Conservation (phyloP, 2,113 vertebrate genomes). For the Suncus etruscus region DNA sequence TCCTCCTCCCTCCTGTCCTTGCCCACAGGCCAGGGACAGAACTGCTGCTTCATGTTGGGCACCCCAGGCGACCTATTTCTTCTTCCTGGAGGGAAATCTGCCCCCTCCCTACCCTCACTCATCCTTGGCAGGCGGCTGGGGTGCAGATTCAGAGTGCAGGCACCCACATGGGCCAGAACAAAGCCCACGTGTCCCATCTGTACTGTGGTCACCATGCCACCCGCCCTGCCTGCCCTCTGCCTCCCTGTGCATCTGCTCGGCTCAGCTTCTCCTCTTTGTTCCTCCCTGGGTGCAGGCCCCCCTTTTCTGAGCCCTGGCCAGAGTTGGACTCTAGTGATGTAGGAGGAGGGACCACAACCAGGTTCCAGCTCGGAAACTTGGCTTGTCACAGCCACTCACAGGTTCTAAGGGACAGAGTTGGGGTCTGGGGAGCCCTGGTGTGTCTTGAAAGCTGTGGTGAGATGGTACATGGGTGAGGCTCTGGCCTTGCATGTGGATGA, state of each 20-base stretch:
- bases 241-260: neutral
- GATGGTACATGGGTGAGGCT: no score
- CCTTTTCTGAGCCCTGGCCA: neutral
- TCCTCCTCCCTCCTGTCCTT: neutral
- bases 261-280: conserved; percentile 57
- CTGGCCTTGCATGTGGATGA: no score
- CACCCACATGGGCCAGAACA: conserved; percentile 22
- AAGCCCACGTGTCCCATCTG: conserved; percentile 62
- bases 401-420: neutral
- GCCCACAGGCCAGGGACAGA: neutral
- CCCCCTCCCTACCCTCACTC: neutral
- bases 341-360: neutral
- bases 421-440: neutral
- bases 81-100: neutral
- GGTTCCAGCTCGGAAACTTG: neutral
- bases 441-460: neutral
- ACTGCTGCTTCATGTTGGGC: neutral
- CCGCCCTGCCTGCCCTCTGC: conserved; percentile 53
- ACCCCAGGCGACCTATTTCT: neutral
- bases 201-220: neutral
- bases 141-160: neutral
- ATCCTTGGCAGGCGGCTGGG: neutral
- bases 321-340: neutral
- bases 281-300: neutral
- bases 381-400: neutral